phyloP scores from a whole-genome alignment of 1,140 invertebrate genomes.

The Teleogryllus occipitalis region DNA sequence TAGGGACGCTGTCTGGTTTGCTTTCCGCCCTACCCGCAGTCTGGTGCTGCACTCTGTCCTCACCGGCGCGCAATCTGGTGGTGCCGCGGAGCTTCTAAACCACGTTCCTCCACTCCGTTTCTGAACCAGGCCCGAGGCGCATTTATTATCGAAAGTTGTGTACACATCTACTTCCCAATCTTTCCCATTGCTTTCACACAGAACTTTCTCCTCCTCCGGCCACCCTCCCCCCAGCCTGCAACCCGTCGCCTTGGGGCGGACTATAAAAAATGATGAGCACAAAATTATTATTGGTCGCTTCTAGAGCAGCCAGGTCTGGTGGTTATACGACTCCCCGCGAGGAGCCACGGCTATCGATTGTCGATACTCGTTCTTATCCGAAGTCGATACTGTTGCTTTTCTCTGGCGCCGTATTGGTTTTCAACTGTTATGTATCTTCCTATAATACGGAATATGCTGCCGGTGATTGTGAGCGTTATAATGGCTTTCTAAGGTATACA shows the following conservation, averaged over 20 bases:
- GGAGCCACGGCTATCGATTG: neutral
- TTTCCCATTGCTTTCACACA: neutral
- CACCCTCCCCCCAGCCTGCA: neutral
- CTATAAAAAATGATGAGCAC: constrained; percentile 2
- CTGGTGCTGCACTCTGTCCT: no score
- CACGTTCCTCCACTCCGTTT: no score
- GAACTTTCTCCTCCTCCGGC: neutral
- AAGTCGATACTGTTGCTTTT: neutral
- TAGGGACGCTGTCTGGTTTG: no score
- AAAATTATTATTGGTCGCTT: neutral
- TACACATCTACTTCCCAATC: neutral
- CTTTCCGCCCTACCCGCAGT: no score
- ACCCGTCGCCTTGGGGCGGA: neutral
- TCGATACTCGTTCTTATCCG: constrained; percentile 1
- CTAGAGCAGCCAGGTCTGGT: neutral
- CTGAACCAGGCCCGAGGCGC: no score
- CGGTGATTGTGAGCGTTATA: neutral
- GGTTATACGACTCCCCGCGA: neutral
- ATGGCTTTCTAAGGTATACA: neutral
- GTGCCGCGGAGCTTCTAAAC: no score
- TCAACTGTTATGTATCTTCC: constrained; percentile 4
- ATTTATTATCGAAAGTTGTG: neutral
- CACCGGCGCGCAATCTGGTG: no score
- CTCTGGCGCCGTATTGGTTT: neutral
- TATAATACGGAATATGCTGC: neutral